Base-by-base conservation (phyloP, 2,888 invertebrate genomes). In the Phyllotreta cruciferae region DNA sequence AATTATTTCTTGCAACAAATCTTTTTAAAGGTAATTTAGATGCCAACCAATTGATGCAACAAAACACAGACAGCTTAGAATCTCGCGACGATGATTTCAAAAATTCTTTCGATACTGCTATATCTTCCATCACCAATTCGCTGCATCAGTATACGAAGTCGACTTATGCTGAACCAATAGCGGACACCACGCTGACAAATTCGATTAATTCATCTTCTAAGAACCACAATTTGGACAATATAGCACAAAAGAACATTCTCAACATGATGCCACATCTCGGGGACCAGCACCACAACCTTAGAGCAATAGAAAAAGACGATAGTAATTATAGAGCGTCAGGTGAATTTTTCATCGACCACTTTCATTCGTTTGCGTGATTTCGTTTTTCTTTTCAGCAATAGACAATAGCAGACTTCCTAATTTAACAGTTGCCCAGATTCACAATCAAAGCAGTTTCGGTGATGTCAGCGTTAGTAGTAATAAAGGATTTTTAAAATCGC, bases 21-120 rank as follows among this genome's bases (percentile, higher is more conserved):
- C 3, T 55, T 56, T 77, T 78, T 24, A 69, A 80, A 14, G 75
- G 73, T 9, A 70, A 71, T 44, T 78, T 79, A 24, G 79, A 78
- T 13, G 71, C 74, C 24, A 81, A 77, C 65, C 80, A 81, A 1
- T 47, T 68, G 14, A 52, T 66, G 3, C 69, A 69, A 44, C 84
- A 84, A 67, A 83, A 83, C 70, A 83, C 83, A 0, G 85, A 85
- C 70, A 85, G 85, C 34, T 74, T 85, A 60, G 85, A 85, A 72
- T 84, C 85, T 0, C 78, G 82, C 11, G 85, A 85, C 64, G 85
- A 85, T 69, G 85, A 85, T 58, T 71, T 84, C 55, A 83, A 84
- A 68, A 84, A 85, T 68, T 85, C 85, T 0, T 85, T 85, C 71
- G 85, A 85, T 65, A 85, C 85, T 10, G 84, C 83, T 1, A 79